These are phyloP conservation scores for Muscicapa adusta DNA, from an alignment of 2,113 vertebrate species.

Conservation along the genomic window DNA sequence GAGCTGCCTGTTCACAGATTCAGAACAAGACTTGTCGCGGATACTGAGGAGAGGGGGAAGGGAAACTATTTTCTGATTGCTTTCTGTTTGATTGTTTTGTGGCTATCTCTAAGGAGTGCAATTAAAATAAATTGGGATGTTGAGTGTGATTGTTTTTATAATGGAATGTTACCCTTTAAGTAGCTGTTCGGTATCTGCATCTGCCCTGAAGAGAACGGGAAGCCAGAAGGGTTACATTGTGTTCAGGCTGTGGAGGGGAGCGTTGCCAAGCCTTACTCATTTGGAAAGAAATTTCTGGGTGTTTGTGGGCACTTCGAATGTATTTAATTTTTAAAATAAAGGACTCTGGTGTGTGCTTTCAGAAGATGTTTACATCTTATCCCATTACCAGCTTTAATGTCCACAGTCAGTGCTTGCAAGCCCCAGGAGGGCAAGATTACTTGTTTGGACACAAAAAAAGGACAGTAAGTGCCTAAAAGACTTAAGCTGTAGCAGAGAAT, in stretches of 20 bases:
- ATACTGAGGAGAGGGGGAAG: not conserved
- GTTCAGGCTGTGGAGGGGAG: not conserved
- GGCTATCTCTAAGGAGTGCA: not conserved
- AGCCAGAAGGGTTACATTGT: not conserved
- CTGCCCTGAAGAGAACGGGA: not conserved
- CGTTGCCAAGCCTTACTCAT: not conserved
- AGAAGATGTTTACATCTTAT: slow-evolving; percentile 8
- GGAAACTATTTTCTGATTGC: not conserved
- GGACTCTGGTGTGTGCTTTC: not conserved
- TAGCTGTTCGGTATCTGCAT: not conserved
- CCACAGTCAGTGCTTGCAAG: not conserved
- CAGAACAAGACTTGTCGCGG: not conserved
- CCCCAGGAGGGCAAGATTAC: not conserved
- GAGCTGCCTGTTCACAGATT: not conserved
- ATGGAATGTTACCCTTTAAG: not conserved
- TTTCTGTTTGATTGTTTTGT: not conserved
- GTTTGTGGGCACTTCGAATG: slow-evolving; percentile 7
- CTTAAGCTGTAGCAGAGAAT: not conserved
- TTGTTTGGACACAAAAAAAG: not conserved
- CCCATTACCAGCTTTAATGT: slow-evolving; percentile 28
- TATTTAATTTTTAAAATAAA: slow-evolving; percentile 35
- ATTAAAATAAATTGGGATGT: slow-evolving; percentile 10
- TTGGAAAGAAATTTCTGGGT: slow-evolving; percentile 22
- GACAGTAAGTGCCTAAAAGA: not conserved
- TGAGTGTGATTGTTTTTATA: not conserved